Evolutionary conservation across 2,113 vertebrate species (phyloP).

Genomic region (Ceyx margarethae): DNA sequence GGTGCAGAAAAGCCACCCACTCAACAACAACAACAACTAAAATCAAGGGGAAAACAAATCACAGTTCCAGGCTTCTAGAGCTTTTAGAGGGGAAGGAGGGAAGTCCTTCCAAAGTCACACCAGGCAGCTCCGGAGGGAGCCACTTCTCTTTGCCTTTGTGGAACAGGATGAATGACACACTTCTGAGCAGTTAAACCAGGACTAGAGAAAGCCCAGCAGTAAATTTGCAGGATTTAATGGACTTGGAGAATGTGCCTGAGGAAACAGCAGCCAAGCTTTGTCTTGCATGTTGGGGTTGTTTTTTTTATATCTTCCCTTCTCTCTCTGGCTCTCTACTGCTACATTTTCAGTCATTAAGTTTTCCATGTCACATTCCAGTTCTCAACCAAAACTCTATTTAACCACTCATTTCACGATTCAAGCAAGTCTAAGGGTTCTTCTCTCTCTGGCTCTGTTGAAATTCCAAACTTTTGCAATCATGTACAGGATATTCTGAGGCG

Average conservation of each 20-base stretch:
- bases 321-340: background rate
- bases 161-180: background rate
- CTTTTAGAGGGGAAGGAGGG: background rate
- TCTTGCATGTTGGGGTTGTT: background rate
- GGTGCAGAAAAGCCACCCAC: background rate
- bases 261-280: background rate
- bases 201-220: background rate
- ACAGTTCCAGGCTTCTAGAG: background rate
- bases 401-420: background rate
- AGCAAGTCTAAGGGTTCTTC: background rate
- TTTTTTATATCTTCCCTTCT: background rate
- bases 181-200: background rate
- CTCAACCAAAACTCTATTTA: background rate
- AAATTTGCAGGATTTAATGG: background rate
- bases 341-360: background rate
- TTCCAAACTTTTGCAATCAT: fast-evolving
- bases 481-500: background rate
- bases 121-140: background rate
- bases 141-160: background rate
- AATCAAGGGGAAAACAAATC: background rate
- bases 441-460: background rate
- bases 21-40: no score
- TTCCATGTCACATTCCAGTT: background rate
- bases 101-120: background rate
- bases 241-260: background rate